Evolutionary conservation across 2,888 invertebrate species (phyloP).

Genomic region (Nesidiocoris tenuis): DNA sequence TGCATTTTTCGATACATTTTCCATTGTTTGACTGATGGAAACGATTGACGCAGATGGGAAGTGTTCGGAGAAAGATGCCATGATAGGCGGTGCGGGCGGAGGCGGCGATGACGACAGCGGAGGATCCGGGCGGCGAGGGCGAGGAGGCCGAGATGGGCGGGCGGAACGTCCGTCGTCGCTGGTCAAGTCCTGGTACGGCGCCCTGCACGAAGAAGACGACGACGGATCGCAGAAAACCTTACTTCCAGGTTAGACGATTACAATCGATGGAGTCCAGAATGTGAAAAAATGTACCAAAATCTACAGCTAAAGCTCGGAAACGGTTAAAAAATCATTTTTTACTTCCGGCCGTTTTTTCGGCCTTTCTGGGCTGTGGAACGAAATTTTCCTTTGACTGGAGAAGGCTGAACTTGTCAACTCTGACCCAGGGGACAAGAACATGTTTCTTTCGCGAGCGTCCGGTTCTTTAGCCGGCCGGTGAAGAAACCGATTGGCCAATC

Average conservation of each 20-base stretch:
- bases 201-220: slow-evolving; percentile 37
- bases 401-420: too few species aligned
- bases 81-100: slow-evolving; percentile 25
- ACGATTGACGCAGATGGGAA: slow-evolving; percentile 31
- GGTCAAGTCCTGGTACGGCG: slow-evolving; percentile 44
- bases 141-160: slow-evolving; percentile 26
- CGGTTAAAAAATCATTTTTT: too few species aligned
- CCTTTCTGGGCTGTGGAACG: too few species aligned
- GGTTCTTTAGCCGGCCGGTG: background rate
- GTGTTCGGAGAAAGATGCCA: slow-evolving; percentile 25
- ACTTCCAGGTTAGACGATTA: slow-evolving; percentile 18
- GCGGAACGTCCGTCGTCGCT: slow-evolving; percentile 29
- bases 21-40: too few species aligned
- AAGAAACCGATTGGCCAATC: background rate
- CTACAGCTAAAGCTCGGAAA: too few species aligned
- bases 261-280: too few species aligned
- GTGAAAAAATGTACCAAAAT: too few species aligned
- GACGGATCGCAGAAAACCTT: slow-evolving; percentile 41
- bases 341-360: too few species aligned
- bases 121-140: slow-evolving; percentile 15
- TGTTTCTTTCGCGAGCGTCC: background rate
- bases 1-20: too few species aligned
- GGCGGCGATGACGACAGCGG: slow-evolving; percentile 36
- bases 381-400: too few species aligned
- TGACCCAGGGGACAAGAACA: background rate